Conservation (phyloP, 1,140 invertebrate genomes). For the Laodelphax striatellus region DNA sequence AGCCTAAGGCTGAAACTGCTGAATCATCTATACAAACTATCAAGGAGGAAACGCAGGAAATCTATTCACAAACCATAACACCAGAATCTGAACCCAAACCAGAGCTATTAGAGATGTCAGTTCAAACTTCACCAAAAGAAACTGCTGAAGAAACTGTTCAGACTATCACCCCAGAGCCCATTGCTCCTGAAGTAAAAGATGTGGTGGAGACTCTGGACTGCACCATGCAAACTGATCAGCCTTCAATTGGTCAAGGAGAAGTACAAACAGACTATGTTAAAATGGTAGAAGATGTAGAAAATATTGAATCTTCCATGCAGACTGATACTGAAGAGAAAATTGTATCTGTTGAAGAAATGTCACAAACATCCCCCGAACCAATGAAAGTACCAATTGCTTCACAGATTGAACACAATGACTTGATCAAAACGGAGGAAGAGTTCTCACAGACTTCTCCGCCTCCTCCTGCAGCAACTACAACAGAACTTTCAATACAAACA, state of each 20-base stretch:
- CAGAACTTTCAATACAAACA: constrained; percentile 26
- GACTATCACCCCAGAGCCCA: constrained; percentile 8
- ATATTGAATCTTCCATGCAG: constrained; percentile 23
- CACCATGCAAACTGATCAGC: constrained; percentile 5
- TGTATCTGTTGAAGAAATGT: constrained; percentile 16
- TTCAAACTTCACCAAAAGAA: constrained; percentile 5
- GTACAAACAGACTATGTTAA: constrained; percentile 28
- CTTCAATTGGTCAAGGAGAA: constrained; percentile 23
- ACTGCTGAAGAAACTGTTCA: constrained; percentile 12
- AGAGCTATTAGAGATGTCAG: neutral
- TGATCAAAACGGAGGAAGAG: constrained; percentile 31
- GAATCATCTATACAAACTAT: constrained; percentile 29
- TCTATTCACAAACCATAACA: constrained; percentile 23
- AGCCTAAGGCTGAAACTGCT: constrained; percentile 18
- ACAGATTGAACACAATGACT: constrained; percentile 33
- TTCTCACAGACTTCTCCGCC: constrained; percentile 16
- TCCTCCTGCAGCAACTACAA: constrained; percentile 14
- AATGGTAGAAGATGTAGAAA: constrained; percentile 26
- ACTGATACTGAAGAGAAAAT: constrained; percentile 23
- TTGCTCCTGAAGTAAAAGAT: neutral
- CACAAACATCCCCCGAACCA: constrained; percentile 22
- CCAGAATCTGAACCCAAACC: constrained; percentile 3
- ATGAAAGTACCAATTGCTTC: constrained; percentile 28
- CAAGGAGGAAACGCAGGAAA: constrained; percentile 20
- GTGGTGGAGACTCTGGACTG: constrained; percentile 5